Base-by-base conservation (phyloP, 2,888 invertebrate species). In the Nomada fabriciana region DNA sequence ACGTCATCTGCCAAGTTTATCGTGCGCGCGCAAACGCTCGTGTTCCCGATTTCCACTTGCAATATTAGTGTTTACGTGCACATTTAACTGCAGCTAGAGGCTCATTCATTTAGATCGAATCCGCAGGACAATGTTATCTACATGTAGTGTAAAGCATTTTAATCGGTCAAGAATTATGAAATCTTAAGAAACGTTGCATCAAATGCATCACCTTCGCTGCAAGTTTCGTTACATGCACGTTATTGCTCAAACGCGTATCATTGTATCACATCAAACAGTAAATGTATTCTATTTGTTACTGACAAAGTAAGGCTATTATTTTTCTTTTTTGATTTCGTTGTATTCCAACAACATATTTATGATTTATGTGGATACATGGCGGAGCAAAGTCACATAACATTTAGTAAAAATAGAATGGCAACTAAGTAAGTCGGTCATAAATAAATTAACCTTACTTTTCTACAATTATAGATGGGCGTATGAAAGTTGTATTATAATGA, bases 1-100 rank as follows among this genome's bases (percentile, higher is more conserved):
- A 89, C 90, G 87, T 90, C 89, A 90, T 88, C 76, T 74, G 65
- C 71, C 43, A 79, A 79, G 84, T 86, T 87, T 82, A 70, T 68
- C 64, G 47, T 69, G 75, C 74, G 71, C 80, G 87, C 86, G 76
- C 86, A 80, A 67, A 80, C 83, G 74, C 75, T 20, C 42, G n/a
- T 50, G 50, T 36, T 63, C 65, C 59, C 59, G 69, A 78, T 77
- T 69, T 55, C 43, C 61, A 18, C 20, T 59, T 60, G 10, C 25
- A 25, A 55, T 73, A 71, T 65, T 65, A 60, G 65, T 57, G 73
- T 72, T 76, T 55, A 64, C 68, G 50, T 61, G 70, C 53, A 25
- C 79, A 67, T 82, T 67, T 73, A 67, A 72, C 70, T 68, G 50
- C 64, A 68, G 25, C 43, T 25, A 65, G 60, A 76, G 68, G 81